phyloP scores from a whole-genome alignment of 2,113 vertebrate species.

The Zosterops pallidus region DNA sequence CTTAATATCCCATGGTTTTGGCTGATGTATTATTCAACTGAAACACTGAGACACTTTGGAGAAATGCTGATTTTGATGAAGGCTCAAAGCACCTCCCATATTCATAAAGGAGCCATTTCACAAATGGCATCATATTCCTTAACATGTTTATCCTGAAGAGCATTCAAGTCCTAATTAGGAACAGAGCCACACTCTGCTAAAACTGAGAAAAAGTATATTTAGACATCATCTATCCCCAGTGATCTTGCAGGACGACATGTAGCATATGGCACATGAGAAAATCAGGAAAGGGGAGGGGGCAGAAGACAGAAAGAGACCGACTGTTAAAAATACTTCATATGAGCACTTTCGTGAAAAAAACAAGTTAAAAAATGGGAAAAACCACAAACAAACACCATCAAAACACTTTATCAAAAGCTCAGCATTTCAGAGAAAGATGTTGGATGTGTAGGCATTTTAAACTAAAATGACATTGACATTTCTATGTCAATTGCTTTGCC shows the following conservation, averaged over 20 bases:
- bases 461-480: neutral
- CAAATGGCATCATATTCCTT: neutral
- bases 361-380: neutral
- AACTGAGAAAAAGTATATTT: slow-evolving; percentile 46
- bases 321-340: slow-evolving; percentile 2
- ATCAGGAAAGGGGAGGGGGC: neutral
- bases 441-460: neutral
- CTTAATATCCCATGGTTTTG: neutral
- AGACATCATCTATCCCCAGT: slow-evolving; percentile 9
- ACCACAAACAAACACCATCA: neutral
- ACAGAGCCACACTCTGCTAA: neutral
- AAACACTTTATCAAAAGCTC: neutral
- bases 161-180: neutral
- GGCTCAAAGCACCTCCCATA: neutral
- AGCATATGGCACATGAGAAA: slow-evolving; percentile 26
- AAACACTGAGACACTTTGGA: neutral
- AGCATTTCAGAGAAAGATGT: neutral
- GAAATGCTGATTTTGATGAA: neutral
- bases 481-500: neutral
- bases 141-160: slow-evolving; percentile 17
- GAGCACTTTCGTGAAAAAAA: neutral
- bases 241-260: neutral
- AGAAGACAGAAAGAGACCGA: neutral
- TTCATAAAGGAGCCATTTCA: neutral
- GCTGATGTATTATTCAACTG: neutral